Evolutionary conservation across 2,888 invertebrate genomes (phyloP), one percentile per base, ranked within the genome.

Genomic region (Tillus elongatus): DNA sequence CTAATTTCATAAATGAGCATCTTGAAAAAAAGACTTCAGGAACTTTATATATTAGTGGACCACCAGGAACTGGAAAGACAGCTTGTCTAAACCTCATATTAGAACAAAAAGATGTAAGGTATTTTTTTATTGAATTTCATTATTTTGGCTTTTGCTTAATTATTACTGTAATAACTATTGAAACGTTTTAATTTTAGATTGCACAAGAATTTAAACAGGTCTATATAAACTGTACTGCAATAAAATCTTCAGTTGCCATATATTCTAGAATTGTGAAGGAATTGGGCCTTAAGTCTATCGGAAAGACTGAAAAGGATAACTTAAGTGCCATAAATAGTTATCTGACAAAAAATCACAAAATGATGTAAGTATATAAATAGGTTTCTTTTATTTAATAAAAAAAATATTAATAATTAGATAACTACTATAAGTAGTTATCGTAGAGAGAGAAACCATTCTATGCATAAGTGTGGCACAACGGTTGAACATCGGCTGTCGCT

Each of bases 11-110:
- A 33, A 61, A 64, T 9, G 67, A 71, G 6, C 80, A 85, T 60
- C 60, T 91, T 37, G 60, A 74, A 2, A 69, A 71, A 1, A 69
- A 74, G 46, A 70, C 70, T 16, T 82, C 92, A 0, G 85, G 82
- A 1, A 88, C 91, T 11, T 58, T 97, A 36, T 98, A 97, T 61
- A 78, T 98, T 28, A 95, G 93, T 26, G 97, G 97, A 1, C 90
- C 92, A 13, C 97, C 97, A 0, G 98, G 97, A 3, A 97, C 97
- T 1, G 97, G 93, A 1, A 96, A 96, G 69, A 95, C 95, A 1
- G 93, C 92, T 0, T 82, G 85, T 41, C 68, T 96, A 11, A 79
- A 79, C 0, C 74, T 82, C 45, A 75, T 90, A 38, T 65, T 92
- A 37, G 69, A 78, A 24, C 68, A 77, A 30, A 65, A 79, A 9